These are phyloP conservation scores for Pogoniulus pusillus DNA, from an alignment of 2,797 vertebrate genomes.

Conservation along the genomic window DNA sequence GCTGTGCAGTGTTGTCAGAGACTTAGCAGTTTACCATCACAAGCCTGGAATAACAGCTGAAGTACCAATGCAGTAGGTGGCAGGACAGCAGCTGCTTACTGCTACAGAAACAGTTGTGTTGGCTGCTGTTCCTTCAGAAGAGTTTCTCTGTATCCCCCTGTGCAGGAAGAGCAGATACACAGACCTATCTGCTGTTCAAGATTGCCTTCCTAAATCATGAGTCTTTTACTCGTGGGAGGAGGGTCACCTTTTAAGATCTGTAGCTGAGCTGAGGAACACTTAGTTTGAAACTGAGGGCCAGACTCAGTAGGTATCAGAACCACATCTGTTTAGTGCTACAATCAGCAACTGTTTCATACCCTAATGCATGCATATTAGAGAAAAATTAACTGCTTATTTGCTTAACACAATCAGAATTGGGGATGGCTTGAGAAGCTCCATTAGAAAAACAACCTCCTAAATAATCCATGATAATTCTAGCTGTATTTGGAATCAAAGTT, in stretches of 20 bases:
- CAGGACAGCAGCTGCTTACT: neutral
- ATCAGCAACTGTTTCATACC: neutral
- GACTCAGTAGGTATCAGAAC: neutral
- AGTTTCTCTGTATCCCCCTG: neutral
- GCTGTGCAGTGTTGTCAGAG: neutral
- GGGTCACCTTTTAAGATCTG: neutral
- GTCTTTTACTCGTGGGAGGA: neutral
- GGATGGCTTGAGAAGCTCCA: neutral
- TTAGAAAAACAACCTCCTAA: neutral
- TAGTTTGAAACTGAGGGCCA: neutral
- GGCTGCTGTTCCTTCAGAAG: neutral
- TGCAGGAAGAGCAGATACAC: neutral
- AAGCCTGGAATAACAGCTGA: conserved; percentile 37
- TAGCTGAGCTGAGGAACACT: neutral
- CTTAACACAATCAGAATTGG: neutral
- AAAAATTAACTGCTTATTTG: neutral
- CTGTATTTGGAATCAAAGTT: neutral
- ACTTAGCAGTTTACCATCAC: neutral
- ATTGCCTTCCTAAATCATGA: neutral
- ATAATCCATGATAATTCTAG: too few relatives aligned
- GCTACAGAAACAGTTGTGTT: neutral
- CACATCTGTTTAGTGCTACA: neutral
- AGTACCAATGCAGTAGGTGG: neutral
- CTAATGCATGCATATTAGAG: neutral
- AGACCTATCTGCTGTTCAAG: neutral